Percentiles rank a stretch among this genome's conserved stretches.
These are phyloP conservation scores for Uropsilus gracilis DNA, from an alignment of 2,113 vertebrate genomes.

Conservation along the genomic window DNA sequence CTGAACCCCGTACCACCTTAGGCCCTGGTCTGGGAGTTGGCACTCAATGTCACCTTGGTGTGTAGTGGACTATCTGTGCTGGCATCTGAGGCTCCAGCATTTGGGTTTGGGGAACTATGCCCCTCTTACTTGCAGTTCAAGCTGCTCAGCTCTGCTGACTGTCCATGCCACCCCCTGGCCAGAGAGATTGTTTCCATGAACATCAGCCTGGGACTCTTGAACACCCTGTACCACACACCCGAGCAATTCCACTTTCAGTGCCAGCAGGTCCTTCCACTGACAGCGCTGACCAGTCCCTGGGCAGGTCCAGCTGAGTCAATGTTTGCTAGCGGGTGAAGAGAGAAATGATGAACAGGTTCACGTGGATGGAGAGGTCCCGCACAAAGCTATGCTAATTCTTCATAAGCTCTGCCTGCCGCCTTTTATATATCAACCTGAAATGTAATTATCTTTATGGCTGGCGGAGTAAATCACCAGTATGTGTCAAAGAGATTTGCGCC, in stretches of 20 bases:
- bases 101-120: no score
- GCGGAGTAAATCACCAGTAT: constrained; percentile 85
- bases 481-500: constrained; percentile 83
- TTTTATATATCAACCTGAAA: constrained; percentile 83
- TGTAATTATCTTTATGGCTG: constrained; percentile 85
- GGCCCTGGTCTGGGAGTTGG: no score
- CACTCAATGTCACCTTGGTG: no score
- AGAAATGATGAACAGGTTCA: constrained; percentile 66
- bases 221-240: not conserved
- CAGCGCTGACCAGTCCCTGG: not conserved
- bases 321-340: constrained; percentile 50
- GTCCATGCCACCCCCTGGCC: no score
- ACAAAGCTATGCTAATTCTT: constrained; percentile 75
- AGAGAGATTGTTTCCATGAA: no score
- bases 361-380: constrained; percentile 57
- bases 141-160: no score
- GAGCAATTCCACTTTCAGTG: not conserved
- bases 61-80: no score
- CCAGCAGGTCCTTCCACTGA: not conserved
- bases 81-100: no score
- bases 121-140: no score
- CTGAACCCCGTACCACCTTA: no score
- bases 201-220: not conserved
- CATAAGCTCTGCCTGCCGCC: constrained; percentile 73
- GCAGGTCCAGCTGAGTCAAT: constrained; percentile 30